A percentile compares a stretch with the other conserved stretches of the same genome.
phyloP scores from a whole-genome alignment of 2,797 vertebrate genomes.

The Enteromius paludinosus region DNA sequence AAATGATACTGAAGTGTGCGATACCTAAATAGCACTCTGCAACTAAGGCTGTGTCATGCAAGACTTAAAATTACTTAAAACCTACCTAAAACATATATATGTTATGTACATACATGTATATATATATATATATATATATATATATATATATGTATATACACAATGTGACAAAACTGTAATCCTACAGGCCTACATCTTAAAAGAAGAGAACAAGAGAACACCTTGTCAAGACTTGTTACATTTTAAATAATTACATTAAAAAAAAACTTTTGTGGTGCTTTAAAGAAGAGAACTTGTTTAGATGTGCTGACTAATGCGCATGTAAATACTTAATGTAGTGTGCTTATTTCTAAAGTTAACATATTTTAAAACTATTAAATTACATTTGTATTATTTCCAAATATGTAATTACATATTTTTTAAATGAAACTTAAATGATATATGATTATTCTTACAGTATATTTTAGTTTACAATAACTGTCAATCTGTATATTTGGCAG shows the following conservation, averaged over 20 bases:
- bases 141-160: neutral
- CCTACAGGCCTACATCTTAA: neutral
- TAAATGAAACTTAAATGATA: neutral
- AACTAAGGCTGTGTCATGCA: neutral
- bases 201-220: neutral
- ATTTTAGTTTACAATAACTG: neutral
- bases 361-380: neutral
- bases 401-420: neutral
- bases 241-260: neutral
- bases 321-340: neutral
- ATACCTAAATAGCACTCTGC: neutral
- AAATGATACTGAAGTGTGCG: slow-evolving; percentile 1
- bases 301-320: neutral
- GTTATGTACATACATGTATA: too few relatives aligned
- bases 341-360: neutral
- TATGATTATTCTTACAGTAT: neutral
- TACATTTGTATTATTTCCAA: neutral
- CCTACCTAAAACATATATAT: neutral
- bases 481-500: neutral
- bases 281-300: neutral
- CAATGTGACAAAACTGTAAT: neutral
- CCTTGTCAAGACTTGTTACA: neutral
- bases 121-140: too few relatives aligned
- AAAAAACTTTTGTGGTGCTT: neutral
- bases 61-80: neutral